These are phyloP conservation scores for Gallinago jamesoni DNA, from an alignment of 2,113 vertebrate genomes.

Conservation along the genomic window DNA sequence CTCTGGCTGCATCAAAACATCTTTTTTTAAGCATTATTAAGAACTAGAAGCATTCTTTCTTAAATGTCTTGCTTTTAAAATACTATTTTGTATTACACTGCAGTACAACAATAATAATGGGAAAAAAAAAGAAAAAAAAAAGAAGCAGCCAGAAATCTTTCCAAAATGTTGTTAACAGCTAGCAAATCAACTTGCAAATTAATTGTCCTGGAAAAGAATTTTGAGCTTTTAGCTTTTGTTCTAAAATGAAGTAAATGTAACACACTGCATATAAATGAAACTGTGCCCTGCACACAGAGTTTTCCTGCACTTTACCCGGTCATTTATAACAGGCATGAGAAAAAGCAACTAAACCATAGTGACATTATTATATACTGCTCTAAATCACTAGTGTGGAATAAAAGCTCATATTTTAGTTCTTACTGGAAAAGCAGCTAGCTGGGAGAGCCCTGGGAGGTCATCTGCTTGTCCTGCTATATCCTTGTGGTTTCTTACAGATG, in stretches of 20 bases:
- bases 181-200: neutral
- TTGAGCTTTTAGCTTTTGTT: neutral
- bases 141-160: neutral
- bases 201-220: neutral
- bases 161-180: neutral
- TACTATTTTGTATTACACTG: neutral
- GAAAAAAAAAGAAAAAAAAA: neutral
- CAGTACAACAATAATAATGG: neutral
- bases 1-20: neutral
- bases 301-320: neutral
- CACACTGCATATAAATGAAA: neutral
- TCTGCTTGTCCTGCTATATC: neutral
- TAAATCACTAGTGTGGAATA: neutral
- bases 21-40: neutral
- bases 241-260: neutral
- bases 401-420: neutral
- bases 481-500: neutral
- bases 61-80: neutral
- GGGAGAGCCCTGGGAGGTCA: neutral
- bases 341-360: neutral
- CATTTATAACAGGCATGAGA: neutral
- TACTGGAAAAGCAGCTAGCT: neutral
- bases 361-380: neutral
- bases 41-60: neutral
- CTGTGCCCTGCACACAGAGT: neutral